These are phyloP conservation scores for Malthinus flaveolus DNA, from an alignment of 2,888 invertebrate genomes.

Conservation along the genomic window DNA sequence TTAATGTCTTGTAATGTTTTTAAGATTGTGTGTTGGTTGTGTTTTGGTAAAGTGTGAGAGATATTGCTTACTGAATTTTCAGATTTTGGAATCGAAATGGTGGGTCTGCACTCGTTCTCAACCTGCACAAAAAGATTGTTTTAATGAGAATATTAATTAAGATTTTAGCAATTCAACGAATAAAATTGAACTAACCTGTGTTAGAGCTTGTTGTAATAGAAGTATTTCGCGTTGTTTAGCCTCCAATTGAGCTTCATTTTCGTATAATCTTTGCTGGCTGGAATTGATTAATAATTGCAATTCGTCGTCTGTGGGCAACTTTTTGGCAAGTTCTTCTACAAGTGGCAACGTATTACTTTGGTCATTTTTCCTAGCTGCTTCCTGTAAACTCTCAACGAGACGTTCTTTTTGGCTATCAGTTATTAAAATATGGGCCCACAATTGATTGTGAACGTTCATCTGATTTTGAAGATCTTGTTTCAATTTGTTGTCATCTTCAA, in stretches of 20 bases:
- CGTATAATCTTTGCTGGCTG: conserved; percentile 19
- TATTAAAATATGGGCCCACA: conserved; percentile 34
- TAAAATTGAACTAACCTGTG: conserved; percentile 20
- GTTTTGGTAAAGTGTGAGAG: conserved; percentile 15
- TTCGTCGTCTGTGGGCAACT: conserved; percentile 25
- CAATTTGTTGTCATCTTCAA: conserved; percentile 28
- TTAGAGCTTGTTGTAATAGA: conserved; percentile 28
- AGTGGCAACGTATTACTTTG: conserved; percentile 30
- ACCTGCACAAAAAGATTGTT: not conserved
- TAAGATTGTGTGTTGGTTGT: conserved; percentile 11
- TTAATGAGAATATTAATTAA: not conserved
- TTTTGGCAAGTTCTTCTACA: conserved; percentile 33
- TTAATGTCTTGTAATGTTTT: too few relatives aligned
- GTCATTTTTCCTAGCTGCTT: conserved; percentile 22
- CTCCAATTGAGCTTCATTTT: conserved; percentile 34
- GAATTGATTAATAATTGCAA: conserved; percentile 32
- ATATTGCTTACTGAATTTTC: conserved; percentile 22
- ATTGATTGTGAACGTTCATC: conserved; percentile 31
- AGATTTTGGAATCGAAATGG: not conserved
- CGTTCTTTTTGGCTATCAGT: conserved; percentile 47
- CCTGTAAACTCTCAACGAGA: conserved; percentile 47
- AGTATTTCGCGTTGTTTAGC: conserved; percentile 27
- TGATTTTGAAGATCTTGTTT: conserved; percentile 33
- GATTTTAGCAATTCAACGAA: too few relatives aligned
- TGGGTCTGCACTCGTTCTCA: not conserved